Conservation (phyloP, 2,797 vertebrate genomes). For the Ibycter americanus region DNA sequence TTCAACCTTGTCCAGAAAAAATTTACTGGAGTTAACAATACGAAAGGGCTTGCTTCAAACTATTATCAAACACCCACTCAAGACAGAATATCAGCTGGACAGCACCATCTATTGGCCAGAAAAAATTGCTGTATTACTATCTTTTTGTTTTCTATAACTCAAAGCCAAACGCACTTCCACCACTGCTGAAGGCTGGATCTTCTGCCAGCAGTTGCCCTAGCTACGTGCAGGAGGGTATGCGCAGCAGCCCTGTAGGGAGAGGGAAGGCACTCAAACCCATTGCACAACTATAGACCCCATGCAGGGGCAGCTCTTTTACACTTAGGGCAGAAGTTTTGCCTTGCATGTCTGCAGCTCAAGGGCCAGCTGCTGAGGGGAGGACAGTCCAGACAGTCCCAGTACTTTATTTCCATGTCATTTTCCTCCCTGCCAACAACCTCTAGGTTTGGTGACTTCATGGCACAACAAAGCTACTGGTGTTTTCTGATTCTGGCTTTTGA, state of each 20-base stretch:
- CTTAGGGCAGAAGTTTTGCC: neutral
- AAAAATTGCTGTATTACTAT: neutral
- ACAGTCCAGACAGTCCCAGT: neutral
- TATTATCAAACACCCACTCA: neutral
- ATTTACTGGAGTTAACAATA: neutral
- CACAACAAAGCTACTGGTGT: neutral
- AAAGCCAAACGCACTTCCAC: neutral
- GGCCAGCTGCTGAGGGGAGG: neutral
- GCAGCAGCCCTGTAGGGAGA: neutral
- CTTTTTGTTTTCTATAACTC: fast-evolving
- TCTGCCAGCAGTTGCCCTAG: fast-evolving
- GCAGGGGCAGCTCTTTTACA: neutral
- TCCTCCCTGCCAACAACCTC: neutral
- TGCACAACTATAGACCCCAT: fast-evolving
- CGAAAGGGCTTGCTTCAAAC: neutral
- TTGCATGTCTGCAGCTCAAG: fast-evolving
- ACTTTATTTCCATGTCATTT: neutral
- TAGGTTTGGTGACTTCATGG: neutral
- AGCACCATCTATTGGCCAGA: conserved; percentile 51
- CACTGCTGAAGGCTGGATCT: fast-evolving
- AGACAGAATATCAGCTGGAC: conserved; percentile 4
- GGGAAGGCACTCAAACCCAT: fast-evolving
- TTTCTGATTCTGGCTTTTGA: neutral
- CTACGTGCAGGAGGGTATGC: fast-evolving
- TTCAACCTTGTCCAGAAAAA: neutral